phyloP scores from a whole-genome alignment of 2,113 vertebrate species.

The Coturnix japonica region DNA sequence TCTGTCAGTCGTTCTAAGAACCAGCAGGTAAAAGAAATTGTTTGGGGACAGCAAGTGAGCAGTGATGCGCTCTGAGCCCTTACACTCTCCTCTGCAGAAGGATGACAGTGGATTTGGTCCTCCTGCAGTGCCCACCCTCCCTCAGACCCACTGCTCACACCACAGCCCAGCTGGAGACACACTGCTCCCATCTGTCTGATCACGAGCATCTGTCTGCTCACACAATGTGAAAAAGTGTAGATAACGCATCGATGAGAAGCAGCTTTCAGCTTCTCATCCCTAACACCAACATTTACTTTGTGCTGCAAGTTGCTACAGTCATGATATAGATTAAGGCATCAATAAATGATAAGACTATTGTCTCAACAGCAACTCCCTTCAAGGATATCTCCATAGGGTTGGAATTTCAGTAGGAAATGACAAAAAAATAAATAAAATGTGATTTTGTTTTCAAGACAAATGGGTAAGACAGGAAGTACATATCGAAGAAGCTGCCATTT shows the following conservation, averaged over 20 bases:
- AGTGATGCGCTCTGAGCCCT: not conserved
- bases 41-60: rapidly evolving
- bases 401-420: not conserved
- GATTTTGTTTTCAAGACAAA: not conserved
- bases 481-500: not conserved
- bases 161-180: not conserved
- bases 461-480: not conserved
- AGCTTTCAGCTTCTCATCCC: not conserved
- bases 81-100: not conserved
- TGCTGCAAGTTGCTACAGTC: not conserved
- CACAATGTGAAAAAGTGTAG: not conserved
- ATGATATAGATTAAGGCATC: not conserved
- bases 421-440: not conserved
- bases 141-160: not conserved
- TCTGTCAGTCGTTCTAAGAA: not conserved
- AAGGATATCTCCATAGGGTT: not conserved
- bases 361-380: not conserved
- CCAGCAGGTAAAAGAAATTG: not conserved
- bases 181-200: not conserved
- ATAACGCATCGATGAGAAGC: not conserved
- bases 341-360: not conserved
- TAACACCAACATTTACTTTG: rapidly evolving
- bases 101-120: not conserved
- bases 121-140: too few species aligned
- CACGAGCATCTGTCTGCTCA: not conserved